These are phyloP conservation scores for Phenganax stokvisi DNA, from an alignment of 92 coral and sea anemone genomes.

Conservation along the genomic window DNA sequence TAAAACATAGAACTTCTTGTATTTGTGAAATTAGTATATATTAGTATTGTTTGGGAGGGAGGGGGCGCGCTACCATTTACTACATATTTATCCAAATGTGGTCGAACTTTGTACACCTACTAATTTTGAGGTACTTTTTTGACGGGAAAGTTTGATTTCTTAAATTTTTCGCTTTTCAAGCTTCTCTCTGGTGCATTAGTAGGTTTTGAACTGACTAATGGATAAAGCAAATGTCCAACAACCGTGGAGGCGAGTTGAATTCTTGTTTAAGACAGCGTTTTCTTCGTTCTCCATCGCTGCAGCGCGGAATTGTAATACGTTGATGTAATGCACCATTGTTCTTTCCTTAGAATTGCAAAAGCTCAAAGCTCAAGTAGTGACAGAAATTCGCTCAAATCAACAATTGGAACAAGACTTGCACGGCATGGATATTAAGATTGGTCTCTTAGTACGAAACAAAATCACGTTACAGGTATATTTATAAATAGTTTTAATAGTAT, in stretches of 20 bases:
- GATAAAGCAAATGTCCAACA: no score
- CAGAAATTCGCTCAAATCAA: constrained; percentile 93
- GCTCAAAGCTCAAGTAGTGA: constrained; percentile 90
- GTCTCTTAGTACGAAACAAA: constrained; percentile 83
- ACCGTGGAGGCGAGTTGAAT: not conserved
- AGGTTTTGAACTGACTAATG: not conserved
- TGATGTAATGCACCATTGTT: not conserved
- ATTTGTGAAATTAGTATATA: no score
- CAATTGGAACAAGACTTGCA: constrained; percentile 78
- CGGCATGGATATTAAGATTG: constrained; percentile 96
- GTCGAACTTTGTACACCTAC: no score
- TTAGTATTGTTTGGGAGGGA: no score
- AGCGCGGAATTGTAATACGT: not conserved
- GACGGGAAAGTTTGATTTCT: no score
- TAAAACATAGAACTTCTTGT: no score
- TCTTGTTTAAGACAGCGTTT: not conserved
- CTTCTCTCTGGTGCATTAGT: not conserved
- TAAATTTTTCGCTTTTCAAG: no score
- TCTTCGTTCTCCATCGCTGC: no score
- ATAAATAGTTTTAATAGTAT: not conserved
- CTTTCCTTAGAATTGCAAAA: constrained; percentile 67
- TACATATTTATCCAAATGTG: no score
- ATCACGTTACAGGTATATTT: constrained; percentile 78
- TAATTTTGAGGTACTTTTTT: no score
- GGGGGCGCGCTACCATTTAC: no score